These are phyloP conservation scores for Ceratoteleas bidentatus DNA, from an alignment of 1,140 invertebrate species.

Conservation along the genomic window DNA sequence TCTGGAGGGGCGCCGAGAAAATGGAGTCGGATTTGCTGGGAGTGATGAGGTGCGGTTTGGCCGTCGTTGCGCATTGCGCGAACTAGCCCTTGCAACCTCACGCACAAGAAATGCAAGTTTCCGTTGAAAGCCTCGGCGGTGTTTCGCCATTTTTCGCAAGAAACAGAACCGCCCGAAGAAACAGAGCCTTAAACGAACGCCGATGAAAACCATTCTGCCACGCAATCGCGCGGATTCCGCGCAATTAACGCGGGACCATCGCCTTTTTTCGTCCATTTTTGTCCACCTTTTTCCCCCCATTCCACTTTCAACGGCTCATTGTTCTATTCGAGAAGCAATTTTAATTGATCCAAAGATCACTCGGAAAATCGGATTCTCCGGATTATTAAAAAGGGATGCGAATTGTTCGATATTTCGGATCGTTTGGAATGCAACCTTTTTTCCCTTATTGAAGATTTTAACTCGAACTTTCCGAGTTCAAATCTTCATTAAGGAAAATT, in stretches of 20 bases:
- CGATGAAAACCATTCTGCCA: conserved; percentile 50
- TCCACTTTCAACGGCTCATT: not conserved
- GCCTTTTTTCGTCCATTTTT: conserved; percentile 26
- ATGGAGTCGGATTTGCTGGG: conserved; percentile 51
- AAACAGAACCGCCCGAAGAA: conserved; percentile 36
- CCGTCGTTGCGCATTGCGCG: conserved; percentile 44
- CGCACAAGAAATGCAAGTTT: conserved; percentile 68
- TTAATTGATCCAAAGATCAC: no score
- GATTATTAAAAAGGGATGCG: not conserved
- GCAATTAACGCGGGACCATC: conserved; percentile 43
- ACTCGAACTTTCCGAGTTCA: no score
- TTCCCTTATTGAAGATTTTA: no score
- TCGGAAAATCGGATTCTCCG: no score
- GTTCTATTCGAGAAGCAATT: not conserved
- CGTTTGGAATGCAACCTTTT: not conserved
- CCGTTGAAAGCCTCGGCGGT: conserved; percentile 46
- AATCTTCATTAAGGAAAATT: no score
- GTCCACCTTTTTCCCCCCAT: not conserved
- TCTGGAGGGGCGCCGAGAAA: conserved; percentile 23
- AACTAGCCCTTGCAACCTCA: conserved; percentile 64
- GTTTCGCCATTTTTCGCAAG: conserved; percentile 66
- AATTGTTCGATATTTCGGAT: not conserved
- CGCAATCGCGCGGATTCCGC: conserved; percentile 41
- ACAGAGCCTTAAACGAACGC: conserved; percentile 55
- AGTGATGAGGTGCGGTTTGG: conserved; percentile 59